Base-by-base conservation (phyloP, 2,888 invertebrate species). In the Phortica magna region DNA sequence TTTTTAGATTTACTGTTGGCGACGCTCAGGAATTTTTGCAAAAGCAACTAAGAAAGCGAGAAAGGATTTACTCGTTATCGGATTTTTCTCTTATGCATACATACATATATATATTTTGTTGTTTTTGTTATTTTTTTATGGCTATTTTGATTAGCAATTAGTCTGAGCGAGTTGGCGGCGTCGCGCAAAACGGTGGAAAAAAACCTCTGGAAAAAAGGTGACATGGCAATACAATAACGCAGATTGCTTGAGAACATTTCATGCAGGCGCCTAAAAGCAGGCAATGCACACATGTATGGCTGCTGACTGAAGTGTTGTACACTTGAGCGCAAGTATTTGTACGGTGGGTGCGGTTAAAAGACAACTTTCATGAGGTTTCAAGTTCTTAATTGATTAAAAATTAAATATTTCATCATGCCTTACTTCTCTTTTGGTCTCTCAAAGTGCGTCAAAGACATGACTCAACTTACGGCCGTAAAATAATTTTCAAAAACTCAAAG, bases 131-230 rank as follows among this genome's bases (percentile, higher is more conserved):
- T 65, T 65, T 10, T 65, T 65, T 65, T 14, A 31, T 65, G 65
- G 22, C 70, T 14, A 55, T 53, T 71, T 71, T 53, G 70, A 71
- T 71, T 55, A 71, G 70, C 70, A 71, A 71, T 68, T 68, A 68
- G 68, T 71, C 70, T 71, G 55, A 71, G 12, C n/a, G 70, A 71
- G 70, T 71, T 71, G 53, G 68, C 68, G 68, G 68, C 68, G 43
- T 39, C 68, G 19, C 22, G n/a, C n/a, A n/a, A n/a, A n/a, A n/a
- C n/a, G n/a, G n/a, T n/a, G n/a, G n/a, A n/a, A n/a, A n/a, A n/a
- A n/a, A n/a, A n/a, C n/a, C n/a, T n/a, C n/a, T n/a, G n/a, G n/a
- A n/a, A n/a, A n/a, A n/a, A n/a, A n/a, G n/a, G n/a, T n/a, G 39
- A 39, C 67, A 67, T 67, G 39, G 17, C 42, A 67, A 41, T 67